Percentiles rank a stretch among this genome's conserved stretches.
Conservation (phyloP, 2,888 invertebrate species). For the Latrodectus elegans region DNA sequence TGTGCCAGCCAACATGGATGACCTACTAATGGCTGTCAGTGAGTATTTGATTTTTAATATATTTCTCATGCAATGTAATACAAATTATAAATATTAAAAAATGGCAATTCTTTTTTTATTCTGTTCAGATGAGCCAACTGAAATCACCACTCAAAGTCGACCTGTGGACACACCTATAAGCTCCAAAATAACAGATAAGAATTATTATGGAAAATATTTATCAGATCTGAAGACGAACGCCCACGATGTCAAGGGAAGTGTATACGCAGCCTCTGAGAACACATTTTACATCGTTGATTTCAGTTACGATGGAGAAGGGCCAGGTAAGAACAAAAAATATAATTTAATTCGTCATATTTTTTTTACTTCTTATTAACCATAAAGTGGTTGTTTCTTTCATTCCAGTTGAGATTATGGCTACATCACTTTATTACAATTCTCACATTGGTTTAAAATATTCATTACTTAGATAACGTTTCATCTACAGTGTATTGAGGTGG, state of each 20-base stretch:
- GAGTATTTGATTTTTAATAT: neutral
- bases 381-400: too few species aligned
- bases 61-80: neutral
- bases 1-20: conserved; percentile 88
- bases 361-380: too few species aligned
- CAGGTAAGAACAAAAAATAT: conserved; percentile 58
- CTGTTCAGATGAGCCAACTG: conserved; percentile 19
- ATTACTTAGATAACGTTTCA: too few species aligned
- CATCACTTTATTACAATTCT: too few species aligned
- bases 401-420: too few species aligned
- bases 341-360: too few species aligned
- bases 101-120: neutral
- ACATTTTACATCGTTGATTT: conserved; percentile 67
- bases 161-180: neutral
- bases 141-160: conserved; percentile 30
- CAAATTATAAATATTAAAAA: neutral
- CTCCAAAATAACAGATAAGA: conserved; percentile 18
- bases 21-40: conserved; percentile 53
- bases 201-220: conserved; percentile 66
- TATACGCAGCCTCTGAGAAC: conserved; percentile 67
- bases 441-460: too few species aligned
- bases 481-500: too few species aligned
- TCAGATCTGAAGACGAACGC: conserved; percentile 67
- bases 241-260: conserved; percentile 67
- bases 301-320: conserved; percentile 71